These are phyloP conservation scores for Crocallis elinguaria DNA, from an alignment of 2,888 invertebrate species.

Conservation along the genomic window DNA sequence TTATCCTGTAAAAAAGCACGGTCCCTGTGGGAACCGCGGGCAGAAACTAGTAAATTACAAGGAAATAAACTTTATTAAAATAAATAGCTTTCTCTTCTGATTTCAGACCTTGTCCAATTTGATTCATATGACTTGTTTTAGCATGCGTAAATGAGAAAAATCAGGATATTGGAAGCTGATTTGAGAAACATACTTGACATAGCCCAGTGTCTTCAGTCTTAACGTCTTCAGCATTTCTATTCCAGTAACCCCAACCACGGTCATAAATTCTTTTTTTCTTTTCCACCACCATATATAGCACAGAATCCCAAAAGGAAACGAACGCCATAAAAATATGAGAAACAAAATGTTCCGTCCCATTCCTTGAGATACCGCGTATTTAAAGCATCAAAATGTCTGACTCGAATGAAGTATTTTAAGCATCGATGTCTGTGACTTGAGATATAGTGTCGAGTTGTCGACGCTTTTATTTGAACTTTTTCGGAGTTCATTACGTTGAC, in stretches of 20 bases:
- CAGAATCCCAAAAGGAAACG: constrained; percentile 40
- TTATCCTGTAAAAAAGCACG: too few relatives aligned
- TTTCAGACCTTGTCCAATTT: too few relatives aligned
- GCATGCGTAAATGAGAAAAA: too few relatives aligned
- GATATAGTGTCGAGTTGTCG: constrained; percentile 35
- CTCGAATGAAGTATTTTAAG: constrained; percentile 29
- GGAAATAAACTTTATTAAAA: too few relatives aligned
- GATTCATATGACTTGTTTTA: too few relatives aligned
- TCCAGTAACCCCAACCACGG: background rate
- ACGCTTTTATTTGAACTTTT: constrained; percentile 33
- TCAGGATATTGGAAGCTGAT: too few relatives aligned
- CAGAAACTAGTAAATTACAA: too few relatives aligned
- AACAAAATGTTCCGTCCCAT: constrained; percentile 47
- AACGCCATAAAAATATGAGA: constrained; percentile 41
- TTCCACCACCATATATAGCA: constrained; percentile 16
- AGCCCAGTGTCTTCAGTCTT: background rate
- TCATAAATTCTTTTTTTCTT: background rate
- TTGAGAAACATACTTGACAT: background rate
- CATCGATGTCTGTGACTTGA: constrained; percentile 28
- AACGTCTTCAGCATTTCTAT: background rate
- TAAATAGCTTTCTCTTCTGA: too few relatives aligned
- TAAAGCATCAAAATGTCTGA: constrained; percentile 19
- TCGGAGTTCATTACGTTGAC: constrained; percentile 12
- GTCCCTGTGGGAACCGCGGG: too few relatives aligned
- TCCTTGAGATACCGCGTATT: constrained; percentile 43